Evolutionary conservation across 2,797 vertebrate species (phyloP).

Genomic region (Aldrovandia affinis): DNA sequence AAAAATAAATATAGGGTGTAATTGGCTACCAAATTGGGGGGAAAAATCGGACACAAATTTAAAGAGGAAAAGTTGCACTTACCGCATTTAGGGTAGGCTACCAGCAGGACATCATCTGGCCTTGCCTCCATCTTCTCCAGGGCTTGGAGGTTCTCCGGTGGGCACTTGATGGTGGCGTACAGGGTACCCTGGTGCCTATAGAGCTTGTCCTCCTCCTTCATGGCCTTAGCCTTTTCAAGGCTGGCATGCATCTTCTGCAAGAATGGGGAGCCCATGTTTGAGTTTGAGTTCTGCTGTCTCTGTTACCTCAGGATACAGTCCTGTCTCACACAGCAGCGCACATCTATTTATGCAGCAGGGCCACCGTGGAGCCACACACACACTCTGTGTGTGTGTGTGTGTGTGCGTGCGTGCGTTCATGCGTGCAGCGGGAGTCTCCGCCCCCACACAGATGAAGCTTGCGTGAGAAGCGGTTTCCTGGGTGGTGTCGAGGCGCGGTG

Average conservation of each 20-base stretch:
- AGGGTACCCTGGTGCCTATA: conserved; percentile 70
- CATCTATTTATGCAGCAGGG: conserved; percentile 21
- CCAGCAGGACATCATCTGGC: conserved; percentile 73
- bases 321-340: background rate
- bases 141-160: conserved; percentile 62
- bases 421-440: background rate
- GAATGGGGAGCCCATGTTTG: conserved; percentile 52
- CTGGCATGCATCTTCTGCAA: background rate
- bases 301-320: background rate
- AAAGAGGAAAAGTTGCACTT: no score
- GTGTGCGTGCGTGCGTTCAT: no score
- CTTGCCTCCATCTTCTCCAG: conserved; percentile 67
- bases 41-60: no score
- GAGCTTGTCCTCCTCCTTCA: conserved; percentile 66
- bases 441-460: conserved; percentile 35
- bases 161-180: conserved; percentile 69
- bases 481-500: no score
- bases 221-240: conserved; percentile 53
- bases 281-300: background rate
- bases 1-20: no score
- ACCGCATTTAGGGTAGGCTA: conserved; percentile 83
- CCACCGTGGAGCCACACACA: background rate
- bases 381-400: background rate
- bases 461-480: conserved; percentile 32
- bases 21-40: no score